Percentiles rank a stretch among this genome's conserved stretches.
Conservation (phyloP, 2,888 invertebrate genomes). For the Calameuta pallipes region DNA sequence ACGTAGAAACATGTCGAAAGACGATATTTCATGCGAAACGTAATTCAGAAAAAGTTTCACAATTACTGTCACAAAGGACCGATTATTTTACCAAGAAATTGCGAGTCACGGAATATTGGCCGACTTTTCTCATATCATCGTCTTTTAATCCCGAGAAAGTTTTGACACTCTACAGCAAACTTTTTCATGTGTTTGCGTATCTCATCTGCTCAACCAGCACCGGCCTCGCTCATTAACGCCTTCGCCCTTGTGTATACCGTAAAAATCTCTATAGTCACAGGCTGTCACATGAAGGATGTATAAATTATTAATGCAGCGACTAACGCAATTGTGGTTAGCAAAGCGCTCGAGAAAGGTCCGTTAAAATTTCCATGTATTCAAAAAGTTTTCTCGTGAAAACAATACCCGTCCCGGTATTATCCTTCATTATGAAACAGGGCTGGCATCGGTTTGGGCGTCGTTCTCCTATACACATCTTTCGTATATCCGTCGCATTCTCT, state of each 20-base stretch:
- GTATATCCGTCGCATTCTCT: not conserved
- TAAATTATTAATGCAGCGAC: not conserved
- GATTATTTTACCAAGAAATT: not conserved
- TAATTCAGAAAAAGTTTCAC: not conserved
- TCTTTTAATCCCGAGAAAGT: not conserved
- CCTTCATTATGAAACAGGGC: constrained; percentile 35
- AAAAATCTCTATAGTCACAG: not conserved
- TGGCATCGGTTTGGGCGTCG: constrained; percentile 15
- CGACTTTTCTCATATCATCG: not conserved
- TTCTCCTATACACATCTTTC: constrained; percentile 7
- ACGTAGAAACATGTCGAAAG: not conserved
- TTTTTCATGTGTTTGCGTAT: not conserved
- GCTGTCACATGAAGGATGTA: not conserved
- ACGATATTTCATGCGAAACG: not conserved
- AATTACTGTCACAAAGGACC: not conserved
- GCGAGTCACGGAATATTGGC: not conserved
- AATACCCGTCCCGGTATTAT: constrained; percentile 34
- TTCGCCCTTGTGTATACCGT: not conserved
- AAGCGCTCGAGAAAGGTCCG: constrained; percentile 2
- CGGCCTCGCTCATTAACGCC: not conserved
- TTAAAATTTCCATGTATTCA: constrained; percentile 32
- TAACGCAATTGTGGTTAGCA: not conserved
- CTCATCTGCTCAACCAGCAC: not conserved
- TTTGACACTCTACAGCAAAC: not conserved
- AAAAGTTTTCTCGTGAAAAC: constrained; percentile 31